Conservation (phyloP, 2,113 vertebrate genomes). For the Chunga burmeisteri region DNA sequence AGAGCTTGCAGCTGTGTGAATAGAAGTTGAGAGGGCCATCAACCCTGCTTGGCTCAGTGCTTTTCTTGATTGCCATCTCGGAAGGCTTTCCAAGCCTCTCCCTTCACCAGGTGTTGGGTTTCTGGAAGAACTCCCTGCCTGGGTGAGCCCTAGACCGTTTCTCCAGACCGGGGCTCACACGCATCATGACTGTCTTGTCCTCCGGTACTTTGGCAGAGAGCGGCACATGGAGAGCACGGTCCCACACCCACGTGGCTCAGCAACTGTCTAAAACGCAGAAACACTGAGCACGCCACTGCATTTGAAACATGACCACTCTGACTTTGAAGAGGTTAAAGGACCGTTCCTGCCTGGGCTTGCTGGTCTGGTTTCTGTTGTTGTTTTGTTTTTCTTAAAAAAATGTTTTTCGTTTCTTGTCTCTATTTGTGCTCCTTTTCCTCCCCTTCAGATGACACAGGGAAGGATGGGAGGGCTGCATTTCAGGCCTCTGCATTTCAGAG, state of each 20-base stretch:
- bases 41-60: neutral
- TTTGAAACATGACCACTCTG: neutral
- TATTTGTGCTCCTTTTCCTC: neutral
- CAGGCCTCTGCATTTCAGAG: neutral
- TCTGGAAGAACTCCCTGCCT: neutral
- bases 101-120: neutral
- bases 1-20: neutral
- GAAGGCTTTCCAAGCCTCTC: neutral
- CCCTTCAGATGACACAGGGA: neutral
- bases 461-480: neutral
- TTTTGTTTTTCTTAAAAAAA: neutral
- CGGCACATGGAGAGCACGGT: rapidly evolving
- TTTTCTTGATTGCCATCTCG: neutral
- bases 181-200: too few relatives aligned
- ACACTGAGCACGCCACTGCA: rapidly evolving
- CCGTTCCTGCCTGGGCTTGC: neutral
- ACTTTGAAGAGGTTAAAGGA: neutral
- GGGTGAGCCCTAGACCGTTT: neutral
- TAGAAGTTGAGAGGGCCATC: too few relatives aligned
- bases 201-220: neutral
- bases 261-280: neutral
- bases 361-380: neutral
- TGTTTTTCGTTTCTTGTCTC: neutral
- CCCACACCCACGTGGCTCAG: neutral
- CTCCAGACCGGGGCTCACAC: neutral